Evolutionary conservation across 2,113 vertebrate species (phyloP).

Genomic region (Chlorodrepanis virens): DNA sequence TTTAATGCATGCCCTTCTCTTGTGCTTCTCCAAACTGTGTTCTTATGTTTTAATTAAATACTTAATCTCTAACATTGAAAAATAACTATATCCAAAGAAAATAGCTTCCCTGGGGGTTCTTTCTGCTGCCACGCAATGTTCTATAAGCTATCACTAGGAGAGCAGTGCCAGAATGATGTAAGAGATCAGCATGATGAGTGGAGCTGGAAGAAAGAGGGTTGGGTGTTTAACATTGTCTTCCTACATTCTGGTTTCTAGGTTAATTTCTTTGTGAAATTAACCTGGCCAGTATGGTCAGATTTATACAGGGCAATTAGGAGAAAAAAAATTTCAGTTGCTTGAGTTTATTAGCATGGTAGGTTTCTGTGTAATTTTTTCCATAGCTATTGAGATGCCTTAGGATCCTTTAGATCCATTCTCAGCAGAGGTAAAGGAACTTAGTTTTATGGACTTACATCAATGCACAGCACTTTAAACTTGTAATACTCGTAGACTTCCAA

Average conservation of each 20-base stretch:
- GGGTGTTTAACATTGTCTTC: neutral
- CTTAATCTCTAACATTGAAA: neutral
- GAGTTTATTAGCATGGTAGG: neutral
- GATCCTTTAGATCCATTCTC: neutral
- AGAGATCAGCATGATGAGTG: neutral
- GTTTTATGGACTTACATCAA: neutral
- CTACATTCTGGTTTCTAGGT: neutral
- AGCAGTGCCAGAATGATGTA: neutral
- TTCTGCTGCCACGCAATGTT: neutral
- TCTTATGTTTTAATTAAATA: slow-evolving; percentile 3
- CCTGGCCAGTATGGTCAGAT: neutral
- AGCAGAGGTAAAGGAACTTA: neutral
- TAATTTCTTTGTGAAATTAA: neutral
- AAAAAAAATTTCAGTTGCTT: neutral
- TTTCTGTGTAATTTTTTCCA: neutral
- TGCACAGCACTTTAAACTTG: neutral
- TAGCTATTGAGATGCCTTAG: neutral
- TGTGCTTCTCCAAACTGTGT: neutral
- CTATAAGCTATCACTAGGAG: neutral
- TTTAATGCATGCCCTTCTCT: neutral
- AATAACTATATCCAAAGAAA: neutral
- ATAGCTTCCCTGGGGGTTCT: neutral
- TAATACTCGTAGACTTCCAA: neutral
- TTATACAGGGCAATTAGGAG: neutral
- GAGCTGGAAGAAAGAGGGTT: neutral